Evolutionary conservation across 1,140 invertebrate species (phyloP).

Genomic region (Euwallacea fornicatus): DNA sequence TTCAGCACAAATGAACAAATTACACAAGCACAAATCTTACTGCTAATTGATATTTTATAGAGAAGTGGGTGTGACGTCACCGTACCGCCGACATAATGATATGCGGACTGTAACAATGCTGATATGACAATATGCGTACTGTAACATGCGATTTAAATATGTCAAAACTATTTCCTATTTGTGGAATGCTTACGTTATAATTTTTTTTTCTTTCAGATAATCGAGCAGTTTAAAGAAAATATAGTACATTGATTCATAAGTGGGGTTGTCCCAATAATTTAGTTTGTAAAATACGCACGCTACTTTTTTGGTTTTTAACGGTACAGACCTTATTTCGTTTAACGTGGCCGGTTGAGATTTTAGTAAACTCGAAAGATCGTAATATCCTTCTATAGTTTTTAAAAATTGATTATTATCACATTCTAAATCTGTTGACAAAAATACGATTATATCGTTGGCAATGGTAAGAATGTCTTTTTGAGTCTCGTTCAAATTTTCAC

Average conservation of each 20-base stretch:
- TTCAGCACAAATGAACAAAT: no score
- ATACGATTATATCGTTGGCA: neutral
- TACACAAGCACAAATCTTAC: no score
- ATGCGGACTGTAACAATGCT: no score
- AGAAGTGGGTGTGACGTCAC: no score
- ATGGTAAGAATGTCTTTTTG: neutral
- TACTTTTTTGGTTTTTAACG: neutral
- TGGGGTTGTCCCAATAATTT: neutral
- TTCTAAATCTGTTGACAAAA: slow-evolving; percentile 2
- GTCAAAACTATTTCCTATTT: neutral
- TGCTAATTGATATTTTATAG: no score
- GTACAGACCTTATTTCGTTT: neutral
- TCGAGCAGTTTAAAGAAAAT: neutral
- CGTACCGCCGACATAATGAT: no score
- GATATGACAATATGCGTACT: no score
- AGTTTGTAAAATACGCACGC: slow-evolving; percentile 4
- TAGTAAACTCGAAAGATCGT: neutral
- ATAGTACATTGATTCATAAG: slow-evolving; percentile 5
- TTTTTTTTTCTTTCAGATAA: neutral
- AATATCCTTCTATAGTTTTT: neutral
- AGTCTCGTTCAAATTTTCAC: neutral
- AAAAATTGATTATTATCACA: neutral
- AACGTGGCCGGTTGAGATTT: neutral
- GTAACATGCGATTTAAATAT: neutral
- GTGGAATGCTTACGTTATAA: neutral